These are phyloP conservation scores for Chironomus riparius DNA, from an alignment of 2,888 invertebrate species.

Conservation along the genomic window DNA sequence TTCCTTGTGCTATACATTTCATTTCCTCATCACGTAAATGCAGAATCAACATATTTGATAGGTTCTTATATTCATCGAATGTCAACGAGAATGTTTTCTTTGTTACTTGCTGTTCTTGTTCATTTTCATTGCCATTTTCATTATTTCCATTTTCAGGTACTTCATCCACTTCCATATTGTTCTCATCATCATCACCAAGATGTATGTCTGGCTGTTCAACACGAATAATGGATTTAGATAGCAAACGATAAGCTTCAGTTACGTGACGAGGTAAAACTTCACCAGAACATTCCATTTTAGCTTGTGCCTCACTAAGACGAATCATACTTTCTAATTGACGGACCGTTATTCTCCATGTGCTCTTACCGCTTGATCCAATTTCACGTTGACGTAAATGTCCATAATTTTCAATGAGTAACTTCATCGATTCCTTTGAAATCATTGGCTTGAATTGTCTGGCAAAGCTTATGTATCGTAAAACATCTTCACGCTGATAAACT, in stretches of 20 bases:
- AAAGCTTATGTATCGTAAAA: constrained; percentile 92
- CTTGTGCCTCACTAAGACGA: constrained; percentile 92
- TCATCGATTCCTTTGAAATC: constrained; percentile 70
- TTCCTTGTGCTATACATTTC: constrained; percentile 31
- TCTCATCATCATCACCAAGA: constrained; percentile 73
- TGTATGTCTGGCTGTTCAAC: constrained; percentile 97
- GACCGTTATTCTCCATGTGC: constrained; percentile 93
- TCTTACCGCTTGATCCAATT: constrained; percentile 55
- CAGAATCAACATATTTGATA: constrained; percentile 84
- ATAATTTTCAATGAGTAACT: constrained; percentile 81
- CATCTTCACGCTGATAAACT: constrained; percentile 79
- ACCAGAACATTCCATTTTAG: constrained; percentile 89
- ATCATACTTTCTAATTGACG: constrained; percentile 93
- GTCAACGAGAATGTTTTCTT: constrained; percentile 74
- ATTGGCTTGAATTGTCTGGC: constrained; percentile 91
- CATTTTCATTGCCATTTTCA: constrained; percentile 29
- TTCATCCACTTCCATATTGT: constrained; percentile 37
- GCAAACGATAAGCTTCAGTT: constrained; percentile 76
- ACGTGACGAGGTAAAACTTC: constrained; percentile 83
- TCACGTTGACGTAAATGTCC: constrained; percentile 78
- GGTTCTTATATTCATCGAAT: constrained; percentile 87
- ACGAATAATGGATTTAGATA: constrained; percentile 93
- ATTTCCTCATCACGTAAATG: constrained; percentile 81
- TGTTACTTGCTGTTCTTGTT: constrained; percentile 36
- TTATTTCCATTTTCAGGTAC: constrained; percentile 11